These are phyloP conservation scores for Characodon lateralis DNA, from an alignment of 2,797 vertebrate genomes.

Conservation along the genomic window DNA sequence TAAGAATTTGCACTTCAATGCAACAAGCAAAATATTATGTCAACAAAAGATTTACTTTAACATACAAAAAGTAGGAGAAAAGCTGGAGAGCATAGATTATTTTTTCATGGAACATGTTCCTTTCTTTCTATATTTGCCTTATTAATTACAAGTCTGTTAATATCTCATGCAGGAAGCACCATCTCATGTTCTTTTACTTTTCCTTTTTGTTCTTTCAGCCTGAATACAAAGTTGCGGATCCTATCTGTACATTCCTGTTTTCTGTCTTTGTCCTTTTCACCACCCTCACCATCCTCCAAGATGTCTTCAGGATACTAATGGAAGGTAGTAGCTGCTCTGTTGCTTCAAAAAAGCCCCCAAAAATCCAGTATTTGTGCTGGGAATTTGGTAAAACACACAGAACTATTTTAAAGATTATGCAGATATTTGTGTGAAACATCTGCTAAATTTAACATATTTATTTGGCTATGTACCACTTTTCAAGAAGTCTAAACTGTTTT, in stretches of 20 bases:
- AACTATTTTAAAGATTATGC: too few relatives aligned
- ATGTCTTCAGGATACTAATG: constrained; percentile 93
- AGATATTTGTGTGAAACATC: too few relatives aligned
- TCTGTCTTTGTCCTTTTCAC: constrained; percentile 92
- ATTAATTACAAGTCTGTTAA: constrained; percentile 1
- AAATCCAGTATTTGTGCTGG: neutral
- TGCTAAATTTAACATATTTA: too few relatives aligned
- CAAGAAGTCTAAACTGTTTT: neutral
- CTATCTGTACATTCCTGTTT: constrained; percentile 96
- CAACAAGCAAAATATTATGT: neutral
- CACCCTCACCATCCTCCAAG: constrained; percentile 90
- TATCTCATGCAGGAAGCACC: constrained; percentile 28
- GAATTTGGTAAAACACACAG: neutral
- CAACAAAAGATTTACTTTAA: neutral
- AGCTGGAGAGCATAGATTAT: neutral
- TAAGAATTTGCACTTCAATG: neutral
- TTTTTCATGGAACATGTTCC: constrained; percentile 27
- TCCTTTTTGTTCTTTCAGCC: constrained; percentile 80
- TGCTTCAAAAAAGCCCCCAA: too few relatives aligned
- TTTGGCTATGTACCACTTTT: neutral
- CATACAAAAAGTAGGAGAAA: neutral
- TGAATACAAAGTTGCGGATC: constrained; percentile 94
- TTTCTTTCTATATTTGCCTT: neutral
- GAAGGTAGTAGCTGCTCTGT: constrained; percentile 82
- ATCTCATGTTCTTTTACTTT: constrained; percentile 50